Conservation (phyloP, 2,797 vertebrate species). For the Huso huso region DNA sequence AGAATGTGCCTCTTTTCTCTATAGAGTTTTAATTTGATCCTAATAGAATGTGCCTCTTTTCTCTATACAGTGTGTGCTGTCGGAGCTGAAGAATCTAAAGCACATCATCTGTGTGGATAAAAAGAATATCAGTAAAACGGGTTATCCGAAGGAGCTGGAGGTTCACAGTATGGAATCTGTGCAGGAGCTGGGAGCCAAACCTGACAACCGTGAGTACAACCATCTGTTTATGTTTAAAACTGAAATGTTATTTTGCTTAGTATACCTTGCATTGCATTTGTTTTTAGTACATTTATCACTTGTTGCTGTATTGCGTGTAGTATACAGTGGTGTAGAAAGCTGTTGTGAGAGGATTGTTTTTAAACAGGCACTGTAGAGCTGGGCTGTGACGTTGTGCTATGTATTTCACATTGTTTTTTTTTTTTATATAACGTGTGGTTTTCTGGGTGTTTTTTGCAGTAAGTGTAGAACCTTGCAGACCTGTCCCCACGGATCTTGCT, state of each 20-base stretch:
- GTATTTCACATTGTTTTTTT: too few relatives aligned
- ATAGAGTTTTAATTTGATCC: neutral
- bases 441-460: slow-evolving; percentile 44
- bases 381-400: too few relatives aligned
- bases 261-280: too few relatives aligned
- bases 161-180: slow-evolving; percentile 82
- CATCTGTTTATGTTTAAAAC: neutral
- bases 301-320: too few relatives aligned
- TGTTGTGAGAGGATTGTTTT: too few relatives aligned
- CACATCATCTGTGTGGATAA: slow-evolving; percentile 91
- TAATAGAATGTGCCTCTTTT: neutral
- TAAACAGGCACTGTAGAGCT: too few relatives aligned
- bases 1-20: slow-evolving; percentile 3
- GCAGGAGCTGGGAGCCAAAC: slow-evolving; percentile 75
- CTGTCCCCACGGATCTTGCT: slow-evolving; percentile 77
- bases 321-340: too few relatives aligned
- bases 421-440: neutral
- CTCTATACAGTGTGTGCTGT: slow-evolving; percentile 62
- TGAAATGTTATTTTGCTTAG: neutral
- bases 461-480: slow-evolving; percentile 56
- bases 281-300: too few relatives aligned
- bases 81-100: slow-evolving; percentile 69
- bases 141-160: slow-evolving; percentile 72
- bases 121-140: slow-evolving; percentile 66
- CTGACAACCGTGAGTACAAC: slow-evolving; percentile 75